Conservation (phyloP, 2,113 vertebrate species). For the Paradisaea rubra region DNA sequence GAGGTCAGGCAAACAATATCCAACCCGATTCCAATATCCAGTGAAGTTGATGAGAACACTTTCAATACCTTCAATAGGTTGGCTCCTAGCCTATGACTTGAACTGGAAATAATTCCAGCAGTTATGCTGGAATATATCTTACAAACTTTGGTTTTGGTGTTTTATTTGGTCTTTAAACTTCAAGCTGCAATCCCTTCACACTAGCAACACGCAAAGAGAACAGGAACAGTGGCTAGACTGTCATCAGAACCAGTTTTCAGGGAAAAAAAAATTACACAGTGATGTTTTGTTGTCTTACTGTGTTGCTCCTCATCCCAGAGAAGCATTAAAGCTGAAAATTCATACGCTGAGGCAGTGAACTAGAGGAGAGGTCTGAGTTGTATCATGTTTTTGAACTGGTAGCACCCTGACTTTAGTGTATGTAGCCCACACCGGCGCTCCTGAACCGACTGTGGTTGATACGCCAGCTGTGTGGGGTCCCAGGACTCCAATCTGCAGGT, state of each 20-base stretch:
- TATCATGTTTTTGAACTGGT: background rate
- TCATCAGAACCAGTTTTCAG: background rate
- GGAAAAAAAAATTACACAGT: background rate
- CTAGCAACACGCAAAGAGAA: background rate
- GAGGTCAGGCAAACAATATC: background rate
- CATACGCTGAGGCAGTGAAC: background rate
- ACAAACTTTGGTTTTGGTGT: background rate
- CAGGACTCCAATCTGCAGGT: background rate
- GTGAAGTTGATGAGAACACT: background rate
- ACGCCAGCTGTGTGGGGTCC: background rate
- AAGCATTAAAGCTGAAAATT: background rate
- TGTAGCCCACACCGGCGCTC: background rate
- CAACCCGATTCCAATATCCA: background rate
- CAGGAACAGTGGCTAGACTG: background rate
- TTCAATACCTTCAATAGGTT: background rate
- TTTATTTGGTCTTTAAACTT: background rate
- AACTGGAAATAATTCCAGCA: background rate
- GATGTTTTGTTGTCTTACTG: background rate
- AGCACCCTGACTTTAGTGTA: background rate
- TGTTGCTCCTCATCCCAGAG: background rate
- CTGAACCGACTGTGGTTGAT: background rate
- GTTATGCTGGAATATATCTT: fast-evolving
- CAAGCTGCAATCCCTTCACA: background rate
- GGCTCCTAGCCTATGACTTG: background rate
- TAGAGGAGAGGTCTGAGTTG: background rate